Evolutionary conservation across 2,797 vertebrate species (phyloP).

Genomic region (Pantherophis alleghaniensis): DNA sequence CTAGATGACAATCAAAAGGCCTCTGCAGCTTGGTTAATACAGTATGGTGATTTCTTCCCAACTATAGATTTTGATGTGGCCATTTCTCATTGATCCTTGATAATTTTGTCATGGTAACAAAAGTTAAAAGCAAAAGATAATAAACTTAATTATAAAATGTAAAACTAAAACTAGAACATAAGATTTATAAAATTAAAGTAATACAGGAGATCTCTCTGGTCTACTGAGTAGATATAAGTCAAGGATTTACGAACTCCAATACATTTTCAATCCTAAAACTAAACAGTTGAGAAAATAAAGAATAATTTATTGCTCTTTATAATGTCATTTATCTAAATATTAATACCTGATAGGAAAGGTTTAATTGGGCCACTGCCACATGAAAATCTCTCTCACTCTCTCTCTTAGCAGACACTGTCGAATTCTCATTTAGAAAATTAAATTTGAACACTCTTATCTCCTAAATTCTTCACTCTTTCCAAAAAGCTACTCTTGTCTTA

Average conservation of each 20-base stretch:
- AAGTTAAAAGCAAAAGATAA: background rate
- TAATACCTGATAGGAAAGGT: background rate
- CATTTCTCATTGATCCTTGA: constrained; percentile 48
- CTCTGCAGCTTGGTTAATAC: constrained; percentile 27
- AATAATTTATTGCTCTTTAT: background rate
- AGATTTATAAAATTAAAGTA: background rate
- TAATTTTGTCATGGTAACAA: background rate
- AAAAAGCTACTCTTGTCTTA: constrained; percentile 32
- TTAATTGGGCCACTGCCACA: background rate
- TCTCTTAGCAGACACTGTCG: background rate
- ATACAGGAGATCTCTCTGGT: background rate
- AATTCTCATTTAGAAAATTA: background rate
- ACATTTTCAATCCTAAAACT: background rate
- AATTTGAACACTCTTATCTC: background rate
- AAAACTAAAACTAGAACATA: background rate
- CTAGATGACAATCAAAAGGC: constrained; percentile 22
- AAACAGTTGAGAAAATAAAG: background rate
- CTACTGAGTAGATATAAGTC: background rate
- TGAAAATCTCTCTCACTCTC: background rate
- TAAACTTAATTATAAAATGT: background rate
- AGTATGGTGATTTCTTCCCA: constrained; percentile 42
- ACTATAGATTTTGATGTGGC: constrained; percentile 44
- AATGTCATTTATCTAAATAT: background rate
- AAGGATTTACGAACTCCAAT: background rate
- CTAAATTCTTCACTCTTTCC: constrained; percentile 33